Evolutionary conservation across 2,888 invertebrate species (phyloP).

Genomic region (Kuschelorhynchus macadamiae): DNA sequence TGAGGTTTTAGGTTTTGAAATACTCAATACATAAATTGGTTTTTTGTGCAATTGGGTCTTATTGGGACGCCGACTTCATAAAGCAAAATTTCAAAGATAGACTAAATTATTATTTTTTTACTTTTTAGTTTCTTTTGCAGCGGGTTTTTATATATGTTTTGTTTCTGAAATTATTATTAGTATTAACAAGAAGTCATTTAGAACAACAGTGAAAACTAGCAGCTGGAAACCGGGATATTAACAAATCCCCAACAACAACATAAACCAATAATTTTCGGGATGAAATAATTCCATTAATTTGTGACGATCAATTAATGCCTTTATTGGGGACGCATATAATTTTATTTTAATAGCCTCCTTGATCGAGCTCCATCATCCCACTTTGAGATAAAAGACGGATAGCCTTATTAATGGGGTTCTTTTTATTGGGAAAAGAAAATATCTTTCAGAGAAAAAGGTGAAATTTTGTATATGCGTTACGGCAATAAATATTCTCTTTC

Average conservation of each 20-base stretch:
- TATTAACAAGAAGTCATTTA: not conserved
- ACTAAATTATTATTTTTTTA: too few relatives aligned
- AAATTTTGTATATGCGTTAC: constrained; percentile 11
- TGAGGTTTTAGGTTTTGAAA: too few relatives aligned
- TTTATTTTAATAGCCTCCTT: constrained; percentile 51
- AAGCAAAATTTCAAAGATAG: too few relatives aligned
- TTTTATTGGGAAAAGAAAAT: constrained; percentile 24
- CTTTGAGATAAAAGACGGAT: constrained; percentile 35
- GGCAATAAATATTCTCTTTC: constrained; percentile 33
- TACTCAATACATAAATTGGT: too few relatives aligned
- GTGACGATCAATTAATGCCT: constrained; percentile 62
- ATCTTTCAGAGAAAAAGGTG: not conserved
- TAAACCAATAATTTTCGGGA: constrained; percentile 56
- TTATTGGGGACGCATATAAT: constrained; percentile 58
- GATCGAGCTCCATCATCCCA: constrained; percentile 42
- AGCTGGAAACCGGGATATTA: constrained; percentile 9
- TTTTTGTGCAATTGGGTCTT: too few relatives aligned
- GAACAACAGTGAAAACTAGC: not conserved
- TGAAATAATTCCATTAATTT: constrained; percentile 63
- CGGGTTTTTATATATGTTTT: too few relatives aligned
- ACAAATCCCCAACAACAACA: constrained; percentile 51
- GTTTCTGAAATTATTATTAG: too few relatives aligned
- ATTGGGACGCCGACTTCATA: too few relatives aligned
- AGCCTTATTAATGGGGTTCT: constrained; percentile 36
- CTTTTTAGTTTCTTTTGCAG: too few relatives aligned